Conservation (phyloP, 2,888 invertebrate genomes). For the Ceramica pisi region DNA sequence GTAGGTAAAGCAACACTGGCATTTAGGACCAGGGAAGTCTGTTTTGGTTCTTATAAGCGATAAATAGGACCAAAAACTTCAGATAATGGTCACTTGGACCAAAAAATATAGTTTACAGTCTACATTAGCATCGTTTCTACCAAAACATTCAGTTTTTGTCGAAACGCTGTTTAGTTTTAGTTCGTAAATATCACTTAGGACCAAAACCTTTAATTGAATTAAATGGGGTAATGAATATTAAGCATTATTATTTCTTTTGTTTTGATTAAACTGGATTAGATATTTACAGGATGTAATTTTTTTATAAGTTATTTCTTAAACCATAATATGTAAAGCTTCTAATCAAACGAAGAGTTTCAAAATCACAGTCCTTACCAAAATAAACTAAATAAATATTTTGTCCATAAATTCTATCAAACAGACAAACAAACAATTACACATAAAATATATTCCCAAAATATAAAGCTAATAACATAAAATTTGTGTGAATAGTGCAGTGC, state of each 20-base stretch:
- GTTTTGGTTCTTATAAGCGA: background rate
- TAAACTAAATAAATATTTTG: constrained; percentile 38
- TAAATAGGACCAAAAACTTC: background rate
- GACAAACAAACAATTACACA: constrained; percentile 46
- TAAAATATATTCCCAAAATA: constrained; percentile 56
- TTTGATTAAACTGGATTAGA: background rate
- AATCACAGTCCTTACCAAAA: constrained; percentile 18
- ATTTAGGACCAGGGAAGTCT: background rate
- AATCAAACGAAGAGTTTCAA: background rate
- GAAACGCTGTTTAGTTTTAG: too few relatives aligned
- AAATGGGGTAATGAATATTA: background rate
- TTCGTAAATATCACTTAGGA: background rate
- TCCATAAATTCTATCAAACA: constrained; percentile 26
- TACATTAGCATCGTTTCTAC: background rate
- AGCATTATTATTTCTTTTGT: constrained; percentile 1
- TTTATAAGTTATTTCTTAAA: constrained; percentile 3
- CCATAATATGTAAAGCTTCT: constrained; percentile 6
- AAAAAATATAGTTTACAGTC: background rate
- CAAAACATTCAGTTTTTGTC: background rate
- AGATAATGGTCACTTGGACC: background rate
- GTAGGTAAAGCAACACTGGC: background rate
- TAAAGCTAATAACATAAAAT: constrained; percentile 52
- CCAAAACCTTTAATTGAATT: background rate
- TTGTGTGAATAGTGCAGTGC: constrained; percentile 71
- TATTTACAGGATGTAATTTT: constrained; percentile 2